Evolutionary conservation across 2,888 invertebrate genomes (phyloP), one percentile per base, ranked within the genome.

Genomic region (Nephrotoma appendiculata): DNA sequence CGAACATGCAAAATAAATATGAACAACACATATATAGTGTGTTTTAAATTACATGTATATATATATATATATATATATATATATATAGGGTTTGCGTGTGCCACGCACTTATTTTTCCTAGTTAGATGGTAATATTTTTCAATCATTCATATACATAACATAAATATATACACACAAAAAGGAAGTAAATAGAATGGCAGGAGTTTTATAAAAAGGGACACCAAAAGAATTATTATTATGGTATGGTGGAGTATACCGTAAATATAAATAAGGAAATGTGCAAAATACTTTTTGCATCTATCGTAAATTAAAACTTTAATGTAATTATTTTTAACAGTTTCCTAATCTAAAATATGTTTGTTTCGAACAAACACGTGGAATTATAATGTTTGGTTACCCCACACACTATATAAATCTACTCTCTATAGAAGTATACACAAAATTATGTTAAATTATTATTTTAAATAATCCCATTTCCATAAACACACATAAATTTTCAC

Each of bases 1-100:
- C 71, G 31, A 84, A 84, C 84, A 84, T 84, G 84, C 71, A 84
- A 84, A 84, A 43, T 84, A 84, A 84, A 84, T 84, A 84, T 84
- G 84, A 84, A 84, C 84, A 84, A 15, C 42, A 71, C 52, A 71
- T 71, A 71, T 84, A 43, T 42, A 15, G 41, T 84, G 84, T 84
- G 41, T 84, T 84, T 84, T 43, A 43, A 43, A 84, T 42, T 84
- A 84, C 42, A 84, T 42, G 84, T 42, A 84, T 15, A n/a, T n/a
- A n/a, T n/a, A n/a, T n/a, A n/a, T n/a, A n/a, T n/a, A n/a, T n/a
- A n/a, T n/a, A 57, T 84, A n/a, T n/a, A 41, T 1, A 2, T 31
- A 31, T 31, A 31, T 31, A 42, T 84, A 43, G 43, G 41, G 84
- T 43, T 84, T 84, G 84, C 84, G 84, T 84, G 84, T 84, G 84